Evolutionary conservation across 2,888 invertebrate species (phyloP), one percentile per base, ranked within the genome.

Genomic region (Dasypogon diadema): DNA sequence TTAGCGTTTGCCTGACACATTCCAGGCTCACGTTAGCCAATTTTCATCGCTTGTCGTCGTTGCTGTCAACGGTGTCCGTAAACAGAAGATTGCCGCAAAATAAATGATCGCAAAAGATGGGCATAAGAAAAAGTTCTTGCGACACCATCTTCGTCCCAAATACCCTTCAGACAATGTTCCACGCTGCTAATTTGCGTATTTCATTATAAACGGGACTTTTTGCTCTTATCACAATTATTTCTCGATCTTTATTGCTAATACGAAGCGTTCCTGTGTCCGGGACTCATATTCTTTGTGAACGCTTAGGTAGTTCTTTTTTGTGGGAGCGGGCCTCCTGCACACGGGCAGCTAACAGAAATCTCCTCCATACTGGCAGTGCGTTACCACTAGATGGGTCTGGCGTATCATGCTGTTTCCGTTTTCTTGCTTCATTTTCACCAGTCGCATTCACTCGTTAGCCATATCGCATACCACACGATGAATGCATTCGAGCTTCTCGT

Each of bases 41-140:
- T 70, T 70, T 54, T 68, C 54, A 54, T 34, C 54, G 70, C 30
- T 30, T 70, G 70, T 70, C 54, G 37, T 54, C 54, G 22, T 42
- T 18, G 16, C 54, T 70, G 70, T 70, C 70, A 70, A 10, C 54
- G 54, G 10, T 30, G 18, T 16, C 34, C 18, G 51, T 68, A 51
- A 68, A 56, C 56, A 56, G 48, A 51, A 12, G 21, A 70, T 54
- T 46, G 37, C 54, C 10, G 70, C 54, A 18, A 70, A 70, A 70
- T 34, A 70, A 70, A 70, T 70, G 70, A 70, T 30, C 54, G 54
- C 54, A 16, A 10, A n/a, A 37, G 51, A 70, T 70, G 70, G 54
- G 34, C 65, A 30, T 30, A 70, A 22, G 22, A 68, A 54, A 70
- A 54, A 70, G 12, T 12, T 6, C 8, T 42, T 8, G 42, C 42